Conservation (phyloP, 2,888 invertebrate species). For the Idaea straminata region DNA sequence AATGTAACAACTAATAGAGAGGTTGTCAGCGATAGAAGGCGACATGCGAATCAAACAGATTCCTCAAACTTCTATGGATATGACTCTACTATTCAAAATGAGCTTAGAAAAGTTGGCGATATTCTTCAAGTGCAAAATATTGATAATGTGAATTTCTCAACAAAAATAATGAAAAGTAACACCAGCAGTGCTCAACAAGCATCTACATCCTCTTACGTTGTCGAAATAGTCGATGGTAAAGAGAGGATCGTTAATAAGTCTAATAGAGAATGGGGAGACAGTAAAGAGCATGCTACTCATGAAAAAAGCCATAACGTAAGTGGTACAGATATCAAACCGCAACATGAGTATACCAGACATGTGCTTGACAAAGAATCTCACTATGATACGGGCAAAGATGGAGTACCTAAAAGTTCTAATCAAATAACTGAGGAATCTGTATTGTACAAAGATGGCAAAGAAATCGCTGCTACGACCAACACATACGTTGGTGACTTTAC, state of each 20-base stretch:
- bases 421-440: conserved; percentile 66
- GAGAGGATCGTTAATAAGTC: conserved; percentile 80
- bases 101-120: conserved; percentile 68
- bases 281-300: conserved; percentile 69
- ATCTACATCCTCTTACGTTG: conserved; percentile 81
- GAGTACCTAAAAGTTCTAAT: conserved; percentile 69
- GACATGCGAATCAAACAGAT: conserved; percentile 61
- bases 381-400: conserved; percentile 80
- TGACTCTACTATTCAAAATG: conserved; percentile 67
- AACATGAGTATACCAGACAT: conserved; percentile 79
- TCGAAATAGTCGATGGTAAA: conserved; percentile 83
- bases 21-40: conserved; percentile 45
- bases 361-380: conserved; percentile 77
- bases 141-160: conserved; percentile 67
- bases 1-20: conserved; percentile 40
- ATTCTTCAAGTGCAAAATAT: conserved; percentile 63
- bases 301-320: conserved; percentile 77
- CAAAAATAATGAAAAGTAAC: conserved; percentile 77
- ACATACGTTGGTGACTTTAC: conserved; percentile 71
- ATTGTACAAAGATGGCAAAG: conserved; percentile 68
- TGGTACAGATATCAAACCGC: conserved; percentile 78
- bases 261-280: conserved; percentile 81
- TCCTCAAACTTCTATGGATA: conserved; percentile 73
- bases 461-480: conserved; percentile 67
- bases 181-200: conserved; percentile 81